Evolutionary conservation across 2,113 vertebrate genomes (phyloP), one percentile per base, ranked within the genome.

Genomic region (Heterochromis multidens): DNA sequence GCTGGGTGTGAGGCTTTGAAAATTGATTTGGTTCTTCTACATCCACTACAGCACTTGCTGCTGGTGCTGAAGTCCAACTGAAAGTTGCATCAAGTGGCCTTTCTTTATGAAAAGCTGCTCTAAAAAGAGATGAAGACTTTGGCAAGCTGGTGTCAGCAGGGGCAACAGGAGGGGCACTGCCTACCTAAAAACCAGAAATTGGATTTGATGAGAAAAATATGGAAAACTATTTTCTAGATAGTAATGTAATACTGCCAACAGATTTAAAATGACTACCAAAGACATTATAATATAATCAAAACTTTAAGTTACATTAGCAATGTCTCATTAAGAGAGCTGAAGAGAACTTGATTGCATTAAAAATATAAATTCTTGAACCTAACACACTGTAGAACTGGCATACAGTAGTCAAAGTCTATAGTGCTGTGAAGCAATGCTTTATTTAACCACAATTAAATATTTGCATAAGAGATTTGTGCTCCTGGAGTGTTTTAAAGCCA

Each of bases 101-200:
- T 37, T 82, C 59, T 58, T 83, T 61, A 74, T n/a, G 40, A 40
- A 81, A n/a, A 19, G 74, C 54, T 56, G 70, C 81, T 59, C 56
- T 56, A 77, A 63, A 29, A 61, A 67, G 80, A n/a, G 76, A 35
- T 43, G 79, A 58, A 62, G 82, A 33, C 58, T 63, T 79, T 59
- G n/a, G 67, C 40, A 33, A 9, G 43, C 49, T 43, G 79, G 7
- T 25, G 37, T 79, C 81, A 70, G 21, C 7, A 8, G 61, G 43
- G 14, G 16, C 37, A 79, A 74, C 49, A 49, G 83, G 63, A 0
- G 17, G 14, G 43, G 43, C 7, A 2, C 17, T 7, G 27, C 11
- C 31, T 31, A 17, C 81, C 90, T 94, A 11, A 83, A 84, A 82
- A 11, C n/a, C 19, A 86, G 21, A 87, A 83, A 80, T 43, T 52